Conservation (phyloP, 2,888 invertebrate genomes). For the Conchocele bisecta region DNA sequence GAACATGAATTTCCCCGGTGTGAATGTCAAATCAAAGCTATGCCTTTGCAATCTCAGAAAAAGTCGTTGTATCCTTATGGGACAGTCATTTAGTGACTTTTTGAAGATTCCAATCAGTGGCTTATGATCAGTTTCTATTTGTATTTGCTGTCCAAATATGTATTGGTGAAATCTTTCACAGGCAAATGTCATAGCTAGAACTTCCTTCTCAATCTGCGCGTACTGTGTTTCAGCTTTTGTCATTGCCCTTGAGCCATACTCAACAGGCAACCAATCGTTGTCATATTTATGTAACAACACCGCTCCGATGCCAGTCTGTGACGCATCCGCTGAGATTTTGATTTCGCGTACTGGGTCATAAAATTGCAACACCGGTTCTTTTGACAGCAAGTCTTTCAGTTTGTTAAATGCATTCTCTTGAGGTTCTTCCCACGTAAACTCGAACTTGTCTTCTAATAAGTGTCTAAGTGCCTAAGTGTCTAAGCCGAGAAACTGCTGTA, state of each 20-base stretch:
- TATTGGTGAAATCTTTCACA: conserved; percentile 33
- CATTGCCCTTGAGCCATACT: conserved; percentile 10
- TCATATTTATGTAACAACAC: conserved; percentile 19
- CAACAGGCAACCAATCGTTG: conserved; percentile 16
- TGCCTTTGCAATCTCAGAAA: not conserved
- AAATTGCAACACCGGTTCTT: conserved; percentile 18
- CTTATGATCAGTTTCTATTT: conserved; percentile 27
- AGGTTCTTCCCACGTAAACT: conserved; percentile 14
- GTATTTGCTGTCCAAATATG: conserved; percentile 9
- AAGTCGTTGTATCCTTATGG: too few species aligned
- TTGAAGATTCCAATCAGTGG: conserved; percentile 21
- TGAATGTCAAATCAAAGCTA: not conserved
- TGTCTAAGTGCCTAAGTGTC: conserved; percentile 12
- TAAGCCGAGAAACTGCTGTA: conserved; percentile 31
- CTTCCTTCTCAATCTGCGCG: conserved; percentile 19
- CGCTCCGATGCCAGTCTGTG: conserved; percentile 19
- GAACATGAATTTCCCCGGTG: not conserved
- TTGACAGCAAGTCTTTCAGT: conserved; percentile 3
- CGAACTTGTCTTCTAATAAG: conserved; percentile 8
- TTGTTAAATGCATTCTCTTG: conserved; percentile 23
- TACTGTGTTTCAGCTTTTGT: conserved; percentile 13
- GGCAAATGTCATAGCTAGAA: conserved; percentile 23
- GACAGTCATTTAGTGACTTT: too few species aligned
- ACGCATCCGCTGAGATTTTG: conserved; percentile 23
- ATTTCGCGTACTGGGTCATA: conserved; percentile 29